Evolutionary conservation across 2,888 invertebrate species (phyloP), one percentile per base, ranked within the genome.

Genomic region (Oegoconia quadripuncta): DNA sequence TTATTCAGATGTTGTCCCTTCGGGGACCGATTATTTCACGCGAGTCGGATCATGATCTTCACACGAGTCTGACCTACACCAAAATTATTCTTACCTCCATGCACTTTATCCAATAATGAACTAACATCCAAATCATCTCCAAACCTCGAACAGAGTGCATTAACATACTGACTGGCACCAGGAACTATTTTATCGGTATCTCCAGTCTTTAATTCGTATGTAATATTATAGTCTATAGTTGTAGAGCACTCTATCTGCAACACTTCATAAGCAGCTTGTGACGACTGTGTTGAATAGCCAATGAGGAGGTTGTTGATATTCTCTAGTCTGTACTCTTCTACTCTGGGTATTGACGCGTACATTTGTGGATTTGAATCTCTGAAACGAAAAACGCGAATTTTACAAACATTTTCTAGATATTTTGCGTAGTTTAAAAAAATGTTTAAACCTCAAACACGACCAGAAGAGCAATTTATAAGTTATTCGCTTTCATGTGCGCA

Each of bases 101-200:
- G 86, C 13, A 89, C 86, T 51, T 72, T 79, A 55, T 87, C 80
- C 42, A 90, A 49, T 40, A 89, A 66, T 29, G 66, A 59, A 42
- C 74, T 74, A 16, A 89, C 71, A 57, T 88, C 82, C 27, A 74
- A 51, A 46, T 84, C 68, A 11, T 83, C 75, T 3, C 52, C 58
- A 17, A 90, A 44, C 40, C 83, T 70, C 1, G 68, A 67, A 49
- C 84, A 81, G 35, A 90, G 54, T 0, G 79, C 76, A 30, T 76
- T 77, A 0, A 75, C 77, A 63, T 87, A 87, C 49, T 76, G 80
- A 50, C 86, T 86, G 0, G 68, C 65, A 1, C 68, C 69, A 0
- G 77, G 76, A 2, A 77, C 55, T 31, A 84, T 78, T 37, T 53
- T 74, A 4, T 64, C 73, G 0, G 68, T 68, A 39, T 86, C 84